Evolutionary conservation across 2,888 invertebrate species (phyloP).

Genomic region (Thumatha senex): DNA sequence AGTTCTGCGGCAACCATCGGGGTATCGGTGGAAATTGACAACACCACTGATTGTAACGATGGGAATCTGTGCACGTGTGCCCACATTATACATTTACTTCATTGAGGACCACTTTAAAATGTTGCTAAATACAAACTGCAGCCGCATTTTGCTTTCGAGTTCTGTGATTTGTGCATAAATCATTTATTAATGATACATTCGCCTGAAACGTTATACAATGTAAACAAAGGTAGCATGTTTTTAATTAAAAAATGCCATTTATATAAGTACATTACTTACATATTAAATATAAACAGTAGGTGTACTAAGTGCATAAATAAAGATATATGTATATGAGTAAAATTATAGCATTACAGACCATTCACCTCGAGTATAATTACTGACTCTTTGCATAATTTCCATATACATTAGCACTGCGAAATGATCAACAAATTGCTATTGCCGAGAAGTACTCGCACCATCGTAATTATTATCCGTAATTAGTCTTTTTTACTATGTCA

Average conservation of each 20-base stretch:
- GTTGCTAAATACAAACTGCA: constrained; percentile 66
- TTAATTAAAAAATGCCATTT: constrained; percentile 3
- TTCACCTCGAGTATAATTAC: constrained; percentile 74
- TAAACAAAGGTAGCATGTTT: constrained; percentile 9
- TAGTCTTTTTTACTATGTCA: constrained; percentile 68
- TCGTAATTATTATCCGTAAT: constrained; percentile 68
- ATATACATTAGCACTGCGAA: constrained; percentile 75
- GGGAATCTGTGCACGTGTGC: constrained; percentile 70
- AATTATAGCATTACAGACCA: constrained; percentile 65
- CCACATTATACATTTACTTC: constrained; percentile 68
- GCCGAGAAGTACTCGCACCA: constrained; percentile 52
- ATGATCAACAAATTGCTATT: constrained; percentile 74
- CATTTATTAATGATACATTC: constrained; percentile 49
- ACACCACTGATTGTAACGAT: constrained; percentile 65
- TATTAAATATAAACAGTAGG: constrained; percentile 16
- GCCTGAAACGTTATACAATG: constrained; percentile 29
- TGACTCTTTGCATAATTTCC: constrained; percentile 74
- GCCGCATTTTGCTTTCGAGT: constrained; percentile 39
- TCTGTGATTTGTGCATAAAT: constrained; percentile 53
- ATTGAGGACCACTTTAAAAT: constrained; percentile 48
- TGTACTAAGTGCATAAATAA: constrained; percentile 46
- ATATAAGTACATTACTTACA: constrained; percentile 12
- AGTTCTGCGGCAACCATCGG: constrained; percentile 69
- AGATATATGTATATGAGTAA: constrained; percentile 45
- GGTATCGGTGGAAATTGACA: constrained; percentile 74